A percentile compares a stretch with the other conserved stretches of the same genome.
phyloP scores from a whole-genome alignment of 1,140 invertebrate species.

The Rhopalosiphum padi region DNA sequence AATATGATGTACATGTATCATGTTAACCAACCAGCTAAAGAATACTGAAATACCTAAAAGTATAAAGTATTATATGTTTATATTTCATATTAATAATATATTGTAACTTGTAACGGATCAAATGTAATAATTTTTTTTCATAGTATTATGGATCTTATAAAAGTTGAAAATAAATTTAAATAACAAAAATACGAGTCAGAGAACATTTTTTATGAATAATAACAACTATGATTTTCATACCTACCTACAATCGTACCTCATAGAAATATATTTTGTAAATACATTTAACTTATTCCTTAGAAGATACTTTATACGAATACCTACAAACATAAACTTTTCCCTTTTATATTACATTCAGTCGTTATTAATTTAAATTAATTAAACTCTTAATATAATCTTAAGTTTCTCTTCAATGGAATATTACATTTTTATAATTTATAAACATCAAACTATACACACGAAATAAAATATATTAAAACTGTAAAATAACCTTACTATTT shows the following conservation, averaged over 20 bases:
- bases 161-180: background rate
- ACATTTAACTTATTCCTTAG: background rate
- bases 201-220: background rate
- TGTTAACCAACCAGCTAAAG: background rate
- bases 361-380: background rate
- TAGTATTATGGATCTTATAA: background rate
- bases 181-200: background rate
- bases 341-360: background rate
- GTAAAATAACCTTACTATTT: background rate
- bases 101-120: background rate
- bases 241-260: background rate
- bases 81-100: background rate
- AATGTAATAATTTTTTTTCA: background rate
- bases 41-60: background rate
- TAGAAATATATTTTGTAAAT: background rate
- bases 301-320: background rate
- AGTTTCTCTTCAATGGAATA: background rate
- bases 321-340: background rate
- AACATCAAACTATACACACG: background rate
- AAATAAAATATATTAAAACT: background rate
- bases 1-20: background rate
- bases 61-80: background rate
- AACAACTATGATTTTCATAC: background rate
- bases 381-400: background rate
- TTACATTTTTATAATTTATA: slow-evolving; percentile 20